Evolutionary conservation across 2,113 vertebrate genomes (phyloP).

Genomic region (Sclerurus mexicanus): DNA sequence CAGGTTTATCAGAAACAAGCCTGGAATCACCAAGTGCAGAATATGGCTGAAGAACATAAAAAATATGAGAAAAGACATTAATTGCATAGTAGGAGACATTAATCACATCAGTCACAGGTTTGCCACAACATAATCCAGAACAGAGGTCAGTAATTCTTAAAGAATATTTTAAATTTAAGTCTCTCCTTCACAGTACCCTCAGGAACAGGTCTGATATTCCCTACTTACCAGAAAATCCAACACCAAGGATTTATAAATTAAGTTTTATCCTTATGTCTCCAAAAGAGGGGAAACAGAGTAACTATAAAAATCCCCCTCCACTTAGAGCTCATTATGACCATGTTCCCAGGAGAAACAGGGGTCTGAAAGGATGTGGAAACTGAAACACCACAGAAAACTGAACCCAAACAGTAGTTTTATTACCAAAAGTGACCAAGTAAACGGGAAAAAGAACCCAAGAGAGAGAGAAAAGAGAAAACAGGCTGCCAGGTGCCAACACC

Average conservation of each 20-base stretch:
- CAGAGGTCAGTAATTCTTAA: neutral
- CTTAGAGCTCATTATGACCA: neutral
- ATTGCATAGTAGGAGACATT: neutral
- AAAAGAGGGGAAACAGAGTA: neutral
- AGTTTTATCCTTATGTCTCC: neutral
- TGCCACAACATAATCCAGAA: neutral
- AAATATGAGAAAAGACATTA: neutral
- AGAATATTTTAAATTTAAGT: neutral
- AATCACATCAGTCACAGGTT: neutral
- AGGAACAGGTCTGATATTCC: neutral
- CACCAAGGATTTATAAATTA: neutral
- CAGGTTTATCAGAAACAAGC: constrained; percentile 69
- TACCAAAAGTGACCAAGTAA: no score
- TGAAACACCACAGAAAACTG: no score
- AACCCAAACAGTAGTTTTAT: no score
- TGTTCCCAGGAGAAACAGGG: no score
- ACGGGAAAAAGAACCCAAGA: no score
- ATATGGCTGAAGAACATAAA: constrained; percentile 60
- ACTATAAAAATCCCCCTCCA: neutral
- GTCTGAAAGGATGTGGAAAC: no score
- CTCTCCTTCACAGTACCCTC: neutral
- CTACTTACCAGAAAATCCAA: neutral
- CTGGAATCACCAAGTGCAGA: constrained; percentile 69
- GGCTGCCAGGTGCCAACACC: no score
- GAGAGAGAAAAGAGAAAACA: no score